These are phyloP conservation scores for Crax fasciolata DNA, from an alignment of 2,797 vertebrate species.

Conservation along the genomic window DNA sequence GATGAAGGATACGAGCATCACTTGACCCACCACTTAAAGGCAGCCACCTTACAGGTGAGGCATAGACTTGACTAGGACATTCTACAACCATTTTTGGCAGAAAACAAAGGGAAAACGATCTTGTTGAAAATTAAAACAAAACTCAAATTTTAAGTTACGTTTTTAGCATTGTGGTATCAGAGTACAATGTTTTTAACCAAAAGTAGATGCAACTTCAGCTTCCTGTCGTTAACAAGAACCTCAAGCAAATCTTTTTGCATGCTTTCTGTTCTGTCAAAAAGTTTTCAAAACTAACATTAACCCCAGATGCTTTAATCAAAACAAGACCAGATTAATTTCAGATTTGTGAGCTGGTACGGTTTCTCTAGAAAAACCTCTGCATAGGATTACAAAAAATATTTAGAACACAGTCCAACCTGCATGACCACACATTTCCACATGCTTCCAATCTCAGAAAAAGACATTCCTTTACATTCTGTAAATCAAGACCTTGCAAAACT, in stretches of 20 bases:
- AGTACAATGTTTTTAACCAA: background rate
- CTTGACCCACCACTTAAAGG: background rate
- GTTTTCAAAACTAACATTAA: background rate
- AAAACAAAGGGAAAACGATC: background rate
- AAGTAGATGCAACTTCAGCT: background rate
- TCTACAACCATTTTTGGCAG: background rate
- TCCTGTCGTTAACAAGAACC: background rate
- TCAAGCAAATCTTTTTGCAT: background rate
- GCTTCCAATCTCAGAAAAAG: background rate
- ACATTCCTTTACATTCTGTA: background rate
- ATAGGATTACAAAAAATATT: background rate
- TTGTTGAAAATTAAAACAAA: background rate
- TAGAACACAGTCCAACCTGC: background rate
- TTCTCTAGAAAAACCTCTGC: background rate
- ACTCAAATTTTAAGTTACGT: background rate
- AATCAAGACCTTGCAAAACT: background rate
- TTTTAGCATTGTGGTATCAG: background rate
- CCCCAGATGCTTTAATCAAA: background rate
- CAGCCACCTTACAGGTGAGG: background rate
- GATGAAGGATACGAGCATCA: background rate
- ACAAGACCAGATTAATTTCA: background rate
- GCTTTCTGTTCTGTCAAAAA: background rate
- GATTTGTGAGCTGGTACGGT: background rate
- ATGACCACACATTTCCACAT: fast-evolving
- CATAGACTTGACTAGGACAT: background rate